Conservation (phyloP, 2,797 vertebrate species). For the Hippoglossus hippoglossus region DNA sequence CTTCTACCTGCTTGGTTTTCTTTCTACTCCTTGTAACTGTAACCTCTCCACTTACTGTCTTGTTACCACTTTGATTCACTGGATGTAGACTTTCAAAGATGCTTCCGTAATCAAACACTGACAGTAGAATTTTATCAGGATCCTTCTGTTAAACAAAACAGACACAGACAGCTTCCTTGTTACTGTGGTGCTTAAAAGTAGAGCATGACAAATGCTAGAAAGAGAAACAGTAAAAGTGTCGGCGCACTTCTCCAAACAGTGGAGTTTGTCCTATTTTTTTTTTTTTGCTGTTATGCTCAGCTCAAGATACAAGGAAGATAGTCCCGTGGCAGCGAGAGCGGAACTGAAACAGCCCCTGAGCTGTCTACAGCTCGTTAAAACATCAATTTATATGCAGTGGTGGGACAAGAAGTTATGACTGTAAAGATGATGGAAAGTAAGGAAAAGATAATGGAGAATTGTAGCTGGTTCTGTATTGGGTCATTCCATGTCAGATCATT, state of each 20-base stretch:
- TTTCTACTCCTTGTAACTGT: neutral
- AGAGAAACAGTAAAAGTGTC: slow-evolving; percentile 11
- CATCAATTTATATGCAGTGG: neutral
- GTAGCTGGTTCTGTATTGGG: too few relatives aligned
- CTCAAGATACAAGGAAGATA: slow-evolving; percentile 15
- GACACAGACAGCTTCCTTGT: neutral
- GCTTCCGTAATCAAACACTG: neutral
- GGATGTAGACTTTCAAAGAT: neutral
- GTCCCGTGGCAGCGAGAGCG: slow-evolving; percentile 9
- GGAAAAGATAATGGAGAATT: too few relatives aligned
- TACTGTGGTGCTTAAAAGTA: neutral
- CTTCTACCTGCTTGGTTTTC: neutral
- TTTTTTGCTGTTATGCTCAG: slow-evolving; percentile 8
- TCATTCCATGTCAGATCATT: too few relatives aligned
- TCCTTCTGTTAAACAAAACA: neutral
- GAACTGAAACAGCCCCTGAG: slow-evolving; percentile 22
- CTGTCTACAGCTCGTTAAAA: neutral
- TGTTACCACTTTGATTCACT: neutral
- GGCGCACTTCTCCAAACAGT: slow-evolving; percentile 10
- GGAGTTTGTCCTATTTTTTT: slow-evolving; percentile 35
- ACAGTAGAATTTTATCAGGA: neutral
- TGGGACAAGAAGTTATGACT: neutral
- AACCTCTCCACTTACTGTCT: neutral
- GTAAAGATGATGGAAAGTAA: neutral
- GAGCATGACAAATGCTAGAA: slow-evolving; percentile 15